Evolutionary conservation across 2,797 vertebrate species (phyloP), one percentile per base, ranked within the genome.

Genomic region (Pangasius krempfi): DNA sequence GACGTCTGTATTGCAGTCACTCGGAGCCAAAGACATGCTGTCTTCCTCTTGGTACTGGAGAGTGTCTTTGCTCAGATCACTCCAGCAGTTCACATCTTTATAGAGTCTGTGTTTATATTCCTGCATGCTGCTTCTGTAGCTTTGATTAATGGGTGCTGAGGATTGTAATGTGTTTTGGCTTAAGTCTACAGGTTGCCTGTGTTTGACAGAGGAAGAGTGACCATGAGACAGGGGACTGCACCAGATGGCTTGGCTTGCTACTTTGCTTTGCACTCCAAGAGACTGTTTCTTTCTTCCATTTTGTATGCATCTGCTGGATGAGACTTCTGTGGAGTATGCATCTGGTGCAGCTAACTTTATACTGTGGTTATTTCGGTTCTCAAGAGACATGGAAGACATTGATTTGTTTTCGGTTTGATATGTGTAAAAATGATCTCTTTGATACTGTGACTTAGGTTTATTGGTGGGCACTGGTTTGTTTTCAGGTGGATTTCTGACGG

Each of bases 1-100:
- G 82, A 97, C 80, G 70, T 98, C 97, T 7, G 98, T 98, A 91
- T 95, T 96, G 89, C 97, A 97, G 64, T 98, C 97, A 22, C 97
- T 98, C 75, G 94, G 96, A 22, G 94, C 93, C 84, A 95, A 81
- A 5, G 96, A 98, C 84, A 90, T 91, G 4, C 79, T 6, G 6
- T 97, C 96, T 86, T 94, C 89, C 2, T 92, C 92, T 37, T 88
- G 88, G 60, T 88, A 81, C 44, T 90, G 86, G 20, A 79, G 25
- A 82, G 81, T 72, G 27, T 72, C 80, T 81, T 89, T 87, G 79
- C 83, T 88, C 2, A 40, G 27, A 86, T 93, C 88, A 6, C 54
- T 0, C n/a, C 87, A 90, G 70, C 88, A 89, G 68, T 91, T 90
- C 0, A 64, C 82, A 89, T 91, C 89, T 14, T n/a, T 80, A 30